Conservation (phyloP, 2,113 vertebrate species). For the Barbus barbus region DNA sequence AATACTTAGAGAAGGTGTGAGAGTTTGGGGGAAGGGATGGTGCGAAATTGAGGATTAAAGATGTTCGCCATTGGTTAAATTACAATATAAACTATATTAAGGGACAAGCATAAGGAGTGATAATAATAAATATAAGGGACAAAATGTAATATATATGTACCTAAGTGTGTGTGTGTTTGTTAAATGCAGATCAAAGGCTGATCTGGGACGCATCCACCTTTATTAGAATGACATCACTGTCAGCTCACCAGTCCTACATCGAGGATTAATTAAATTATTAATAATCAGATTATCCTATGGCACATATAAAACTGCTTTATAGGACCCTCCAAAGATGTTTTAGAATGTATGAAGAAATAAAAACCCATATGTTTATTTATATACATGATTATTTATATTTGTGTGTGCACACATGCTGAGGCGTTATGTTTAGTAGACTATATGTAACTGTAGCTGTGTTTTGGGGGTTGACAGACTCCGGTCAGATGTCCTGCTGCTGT, state of each 20-base stretch:
- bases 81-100: not conserved
- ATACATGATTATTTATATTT: not conserved
- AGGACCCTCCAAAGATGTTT: not conserved
- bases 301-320: not conserved
- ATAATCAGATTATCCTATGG: not conserved
- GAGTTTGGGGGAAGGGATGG: slow-evolving; percentile 7
- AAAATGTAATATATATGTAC: not conserved
- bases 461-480: not conserved
- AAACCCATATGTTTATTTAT: not conserved
- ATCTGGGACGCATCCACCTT: slow-evolving; percentile 32
- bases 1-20: slow-evolving; percentile 34
- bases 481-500: slow-evolving; percentile 30
- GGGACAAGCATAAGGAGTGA: not conserved
- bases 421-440: slow-evolving; percentile 7
- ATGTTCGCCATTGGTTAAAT: slow-evolving; percentile 5
- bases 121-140: not conserved
- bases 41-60: slow-evolving; percentile 2
- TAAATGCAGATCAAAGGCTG: slow-evolving; percentile 12
- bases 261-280: slow-evolving; percentile 16
- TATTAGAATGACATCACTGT: slow-evolving; percentile 32
- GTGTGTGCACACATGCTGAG: not conserved
- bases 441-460: slow-evolving; percentile 19
- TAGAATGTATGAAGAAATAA: not conserved
- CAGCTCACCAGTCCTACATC: not conserved
- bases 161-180: not conserved